Percentiles rank a stretch among this genome's conserved stretches.
Evolutionary conservation across 2,888 invertebrate genomes (phyloP).

Genomic region (Steromphala cineraria): DNA sequence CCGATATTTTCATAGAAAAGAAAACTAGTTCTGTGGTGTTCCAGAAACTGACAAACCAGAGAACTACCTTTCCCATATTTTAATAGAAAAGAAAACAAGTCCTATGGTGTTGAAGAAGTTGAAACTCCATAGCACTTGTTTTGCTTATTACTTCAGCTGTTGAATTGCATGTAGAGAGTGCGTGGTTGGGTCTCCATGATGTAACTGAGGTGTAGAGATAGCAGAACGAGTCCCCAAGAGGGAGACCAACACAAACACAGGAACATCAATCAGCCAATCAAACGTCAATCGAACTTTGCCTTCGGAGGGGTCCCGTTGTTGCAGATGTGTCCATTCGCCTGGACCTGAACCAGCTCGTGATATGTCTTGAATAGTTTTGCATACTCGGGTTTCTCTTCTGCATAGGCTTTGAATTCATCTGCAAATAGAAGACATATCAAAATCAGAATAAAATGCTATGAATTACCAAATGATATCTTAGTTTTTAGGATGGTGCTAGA

Average conservation of each 20-base stretch:
- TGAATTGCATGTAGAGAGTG: too few species aligned
- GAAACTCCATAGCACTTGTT: too few species aligned
- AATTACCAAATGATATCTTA: background rate
- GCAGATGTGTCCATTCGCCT: background rate
- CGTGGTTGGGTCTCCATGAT: background rate
- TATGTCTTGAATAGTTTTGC: slow-evolving; percentile 71
- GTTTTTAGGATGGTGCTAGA: too few species aligned
- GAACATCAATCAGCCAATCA: background rate
- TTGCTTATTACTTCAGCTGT: too few species aligned
- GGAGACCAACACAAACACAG: background rate
- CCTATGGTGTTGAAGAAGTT: too few species aligned
- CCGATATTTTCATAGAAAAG: too few species aligned
- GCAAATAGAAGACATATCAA: background rate
- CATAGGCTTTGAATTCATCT: slow-evolving; percentile 73
- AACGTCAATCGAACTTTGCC: slow-evolving; percentile 1
- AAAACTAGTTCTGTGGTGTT: too few species aligned
- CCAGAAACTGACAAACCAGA: too few species aligned
- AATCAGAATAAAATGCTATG: background rate
- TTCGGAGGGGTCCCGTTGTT: background rate
- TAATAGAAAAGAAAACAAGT: too few species aligned
- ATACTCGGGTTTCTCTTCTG: slow-evolving; percentile 73
- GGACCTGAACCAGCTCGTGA: slow-evolving; percentile 39
- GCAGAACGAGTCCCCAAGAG: background rate
- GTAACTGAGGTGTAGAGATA: background rate
- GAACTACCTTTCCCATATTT: too few species aligned